Evolutionary conservation across 2,113 vertebrate species (phyloP).

Genomic region (Sceloporus tristichus): DNA sequence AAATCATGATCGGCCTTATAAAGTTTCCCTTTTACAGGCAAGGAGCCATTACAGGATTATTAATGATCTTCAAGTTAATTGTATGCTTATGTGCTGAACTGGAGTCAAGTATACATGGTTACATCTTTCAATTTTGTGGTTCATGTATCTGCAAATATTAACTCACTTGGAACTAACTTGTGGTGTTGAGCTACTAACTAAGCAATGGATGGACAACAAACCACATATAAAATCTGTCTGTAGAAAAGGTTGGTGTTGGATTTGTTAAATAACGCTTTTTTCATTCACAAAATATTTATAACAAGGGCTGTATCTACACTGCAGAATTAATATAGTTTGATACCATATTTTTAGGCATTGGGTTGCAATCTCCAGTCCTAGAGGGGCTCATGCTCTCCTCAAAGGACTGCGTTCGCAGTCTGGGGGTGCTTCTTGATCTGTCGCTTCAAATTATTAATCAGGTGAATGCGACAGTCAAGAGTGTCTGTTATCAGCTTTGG

Average conservation of each 20-base stretch:
- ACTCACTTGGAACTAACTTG: not conserved
- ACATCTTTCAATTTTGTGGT: conserved; percentile 19
- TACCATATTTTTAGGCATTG: too few species aligned
- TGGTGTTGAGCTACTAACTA: not conserved
- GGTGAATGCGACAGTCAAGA: too few species aligned
- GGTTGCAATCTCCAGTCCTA: too few species aligned
- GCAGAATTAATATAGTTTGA: too few species aligned
- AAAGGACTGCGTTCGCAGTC: too few species aligned
- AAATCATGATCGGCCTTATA: not conserved
- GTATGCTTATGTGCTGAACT: not conserved
- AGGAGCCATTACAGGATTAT: not conserved
- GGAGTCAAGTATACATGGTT: not conserved
- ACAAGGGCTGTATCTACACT: too few species aligned
- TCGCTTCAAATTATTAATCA: too few species aligned
- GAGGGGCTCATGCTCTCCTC: too few species aligned
- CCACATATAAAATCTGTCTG: not conserved
- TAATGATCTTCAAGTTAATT: not conserved
- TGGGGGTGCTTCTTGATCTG: too few species aligned
- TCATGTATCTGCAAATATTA: not conserved
- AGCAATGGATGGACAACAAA: not conserved
- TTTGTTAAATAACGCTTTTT: not conserved
- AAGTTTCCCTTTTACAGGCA: not conserved
- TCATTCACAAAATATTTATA: not conserved
- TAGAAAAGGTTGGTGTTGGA: not conserved
- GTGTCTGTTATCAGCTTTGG: too few species aligned